Base-by-base conservation (phyloP, 2,888 invertebrate species). In the Rotaria sp. region DNA sequence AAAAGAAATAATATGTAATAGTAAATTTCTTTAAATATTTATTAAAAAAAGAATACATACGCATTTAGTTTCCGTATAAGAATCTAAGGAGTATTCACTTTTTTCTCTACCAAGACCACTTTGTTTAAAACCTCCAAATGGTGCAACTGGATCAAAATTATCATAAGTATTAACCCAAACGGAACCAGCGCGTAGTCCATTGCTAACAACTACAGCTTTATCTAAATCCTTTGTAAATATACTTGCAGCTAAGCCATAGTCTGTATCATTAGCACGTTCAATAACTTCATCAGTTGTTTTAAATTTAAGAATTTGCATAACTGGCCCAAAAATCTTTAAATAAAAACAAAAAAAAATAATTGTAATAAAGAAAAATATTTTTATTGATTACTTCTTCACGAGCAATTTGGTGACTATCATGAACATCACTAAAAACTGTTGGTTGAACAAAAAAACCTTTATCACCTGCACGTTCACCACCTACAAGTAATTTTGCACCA, bases 121-220 rank as follows among this genome's bases (percentile, higher is more conserved):
- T 93, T 95, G 94, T 92, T 97, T 97, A 93, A 93, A 98, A 1
- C 98, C 98, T 85, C 98, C 98, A 92, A 99, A 99, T 0, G 98
- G 97, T 41, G 94, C 93, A 90, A 96, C 95, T 55, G 94, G 93
- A 30, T 93, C 93, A 84, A 87, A 85, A 52, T 84, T 85, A 55
- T 87, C 85, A 67, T 85, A 84, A 48, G 85, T 85, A 67, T 87
- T 87, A n/a, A 87, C 59, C 96, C 96, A 96, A n/a, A 95, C 93
- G 52, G 95, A 94, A 48, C 95, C 95, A 87, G 95, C 94, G 89
- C 94, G 93, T 2, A 95, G 93, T 87, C 93, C 93, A 89, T 94
- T 94, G 85, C 94, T 93, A 89, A 94, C 94, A 87, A 93, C 93
- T 87, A 95, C 90, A 4, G 95, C 95, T 85, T 93, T 94, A 90